Conservation (phyloP, 64 coral and sea anemone genomes). For the Porites lutea region DNA sequence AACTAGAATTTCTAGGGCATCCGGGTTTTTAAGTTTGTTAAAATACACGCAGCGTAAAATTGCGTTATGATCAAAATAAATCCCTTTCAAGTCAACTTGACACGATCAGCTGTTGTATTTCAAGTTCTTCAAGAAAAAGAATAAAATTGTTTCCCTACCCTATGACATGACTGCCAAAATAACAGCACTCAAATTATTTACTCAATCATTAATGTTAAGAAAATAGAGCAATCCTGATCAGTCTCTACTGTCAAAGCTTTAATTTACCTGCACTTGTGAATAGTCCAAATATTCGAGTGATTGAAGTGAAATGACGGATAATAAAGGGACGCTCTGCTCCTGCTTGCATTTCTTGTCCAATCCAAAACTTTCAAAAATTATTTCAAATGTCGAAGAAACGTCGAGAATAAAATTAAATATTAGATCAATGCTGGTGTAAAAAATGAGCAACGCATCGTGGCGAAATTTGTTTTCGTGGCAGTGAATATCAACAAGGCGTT, state of each 20-base stretch:
- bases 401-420: no score
- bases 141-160: neutral
- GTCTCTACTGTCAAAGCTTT: neutral
- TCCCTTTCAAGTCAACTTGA: no score
- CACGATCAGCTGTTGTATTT: neutral
- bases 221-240: neutral
- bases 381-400: neutral
- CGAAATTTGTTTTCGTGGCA: constrained; percentile 45
- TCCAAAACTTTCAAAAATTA: neutral
- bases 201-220: neutral
- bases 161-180: neutral
- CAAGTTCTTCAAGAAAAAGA: neutral
- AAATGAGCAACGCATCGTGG: neutral
- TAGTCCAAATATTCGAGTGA: constrained; percentile 43
- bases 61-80: no score
- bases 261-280: constrained; percentile 41
- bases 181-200: neutral
- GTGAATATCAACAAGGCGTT: constrained; percentile 37
- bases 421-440: no score
- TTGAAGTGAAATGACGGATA: constrained; percentile 57
- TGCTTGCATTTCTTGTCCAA: neutral
- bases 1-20: no score
- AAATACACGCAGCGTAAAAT: neutral
- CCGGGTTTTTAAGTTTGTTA: neutral
- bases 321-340: constrained; percentile 27